Conservation (phyloP, 2,797 vertebrate genomes). For the Centropyge bicolor region DNA sequence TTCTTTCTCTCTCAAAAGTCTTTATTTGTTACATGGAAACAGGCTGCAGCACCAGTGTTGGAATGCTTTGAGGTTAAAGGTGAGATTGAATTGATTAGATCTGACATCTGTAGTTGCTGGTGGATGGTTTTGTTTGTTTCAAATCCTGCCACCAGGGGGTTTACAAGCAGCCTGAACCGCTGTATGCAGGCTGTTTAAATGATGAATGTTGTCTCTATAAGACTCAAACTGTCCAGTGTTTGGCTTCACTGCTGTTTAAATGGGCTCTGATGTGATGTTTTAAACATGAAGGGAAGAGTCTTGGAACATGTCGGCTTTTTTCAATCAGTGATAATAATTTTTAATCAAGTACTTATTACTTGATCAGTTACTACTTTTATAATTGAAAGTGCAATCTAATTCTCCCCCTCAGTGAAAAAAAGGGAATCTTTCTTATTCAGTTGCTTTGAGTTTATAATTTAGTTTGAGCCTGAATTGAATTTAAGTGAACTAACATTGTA, state of each 20-base stretch:
- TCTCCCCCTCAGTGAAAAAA: background rate
- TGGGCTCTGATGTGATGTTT: background rate
- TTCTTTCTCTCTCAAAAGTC: background rate
- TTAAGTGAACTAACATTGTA: background rate
- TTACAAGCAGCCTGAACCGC: background rate
- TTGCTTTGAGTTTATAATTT: background rate
- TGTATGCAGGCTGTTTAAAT: background rate
- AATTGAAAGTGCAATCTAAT: background rate
- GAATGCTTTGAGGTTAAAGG: slow-evolving; percentile 7
- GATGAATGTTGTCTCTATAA: background rate
- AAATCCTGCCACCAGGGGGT: slow-evolving; percentile 9
- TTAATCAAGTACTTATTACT: background rate
- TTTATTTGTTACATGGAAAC: slow-evolving; percentile 9
- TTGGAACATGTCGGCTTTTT: background rate
- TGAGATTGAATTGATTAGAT: background rate
- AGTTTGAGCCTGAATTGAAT: background rate
- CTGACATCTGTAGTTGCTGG: background rate
- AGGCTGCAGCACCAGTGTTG: background rate
- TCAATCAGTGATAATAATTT: background rate
- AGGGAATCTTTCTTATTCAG: background rate
- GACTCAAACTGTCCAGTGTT: background rate
- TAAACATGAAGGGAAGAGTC: background rate
- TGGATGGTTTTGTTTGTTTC: slow-evolving; percentile 7
- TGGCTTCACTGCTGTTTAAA: background rate
- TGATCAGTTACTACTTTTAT: background rate